Base-by-base conservation (phyloP, 2,888 invertebrate species). In the Dryococelus australis region DNA sequence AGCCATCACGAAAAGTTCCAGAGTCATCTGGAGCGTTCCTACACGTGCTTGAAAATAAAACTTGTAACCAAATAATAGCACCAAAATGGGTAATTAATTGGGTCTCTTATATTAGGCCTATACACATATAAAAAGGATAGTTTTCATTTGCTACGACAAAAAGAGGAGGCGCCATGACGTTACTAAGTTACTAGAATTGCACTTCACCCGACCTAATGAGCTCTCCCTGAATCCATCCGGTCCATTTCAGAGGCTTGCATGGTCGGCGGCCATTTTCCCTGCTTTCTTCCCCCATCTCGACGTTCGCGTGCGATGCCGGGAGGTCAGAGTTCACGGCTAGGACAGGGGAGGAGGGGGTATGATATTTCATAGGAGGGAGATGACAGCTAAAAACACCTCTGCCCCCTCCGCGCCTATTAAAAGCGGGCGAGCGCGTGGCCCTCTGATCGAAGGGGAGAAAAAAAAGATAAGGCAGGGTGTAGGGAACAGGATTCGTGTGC, bases 281-380 rank as follows among this genome's bases (percentile, higher is more conserved):
- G 13, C 65, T 24, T 65, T 20, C n/a, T 65, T 65, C 6, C 65
- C 20, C 65, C 24, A 8, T 10, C 65, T 9, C 20, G 65, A n/a
- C 65, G 65, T n/a, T 65, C 65, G 65, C 65, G 65, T 65, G 65
- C 65, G 65, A 65, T 65, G 24, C 24, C 20, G n/a, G 65, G 51
- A 51, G 51, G 65, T 47, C 65, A 65, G n/a, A 65, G 65, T 16
- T 65, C 65, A 24, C 6, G n/a, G 65, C 24, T 65, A 8, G 24
- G 24, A 24, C 24, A 65, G 65, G 65, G 8, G 8, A 8, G 65
- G 8, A 20, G 65, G n/a, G 65, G n/a, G 65, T 10, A 24, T n/a
- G 65, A 65, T 65, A 65, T 65, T 65, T 65, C 65, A 65, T 65
- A 65, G 65, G 65, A 65, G 24, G 65, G 65, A 65, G 65, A 65